Conservation (phyloP, 2,888 invertebrate species). For the Cataglyphis albicans region DNA sequence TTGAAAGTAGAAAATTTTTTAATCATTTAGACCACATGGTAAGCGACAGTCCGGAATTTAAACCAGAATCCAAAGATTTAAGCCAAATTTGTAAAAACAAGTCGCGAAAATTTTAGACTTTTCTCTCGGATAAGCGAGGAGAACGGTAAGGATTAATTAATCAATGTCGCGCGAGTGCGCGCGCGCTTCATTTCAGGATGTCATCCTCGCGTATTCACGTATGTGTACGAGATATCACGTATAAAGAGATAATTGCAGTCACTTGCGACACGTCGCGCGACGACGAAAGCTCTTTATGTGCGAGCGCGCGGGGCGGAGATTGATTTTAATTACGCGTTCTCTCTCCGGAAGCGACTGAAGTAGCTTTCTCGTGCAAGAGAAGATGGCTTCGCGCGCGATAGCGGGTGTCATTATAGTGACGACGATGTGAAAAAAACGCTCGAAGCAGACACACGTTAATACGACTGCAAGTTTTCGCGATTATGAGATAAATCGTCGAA, state of each 20-base stretch:
- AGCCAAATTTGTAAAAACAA: not conserved
- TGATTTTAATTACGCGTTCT: conserved; percentile 62
- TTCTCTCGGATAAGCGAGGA: not conserved
- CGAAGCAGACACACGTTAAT: conserved; percentile 24
- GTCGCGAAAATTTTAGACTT: not conserved
- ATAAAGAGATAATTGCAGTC: conserved; percentile 52
- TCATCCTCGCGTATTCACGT: conserved; percentile 20
- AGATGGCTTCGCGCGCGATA: conserved; percentile 31
- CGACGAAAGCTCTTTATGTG: conserved; percentile 37
- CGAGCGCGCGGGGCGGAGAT: conserved; percentile 46
- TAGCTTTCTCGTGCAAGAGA: conserved; percentile 20
- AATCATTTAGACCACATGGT: too few relatives aligned
- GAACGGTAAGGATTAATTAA: conserved; percentile 25
- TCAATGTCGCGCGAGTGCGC: conserved; percentile 34
- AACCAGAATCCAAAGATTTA: not conserved
- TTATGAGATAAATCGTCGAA: conserved; percentile 14
- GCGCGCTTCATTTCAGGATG: not conserved
- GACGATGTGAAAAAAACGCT: conserved; percentile 10
- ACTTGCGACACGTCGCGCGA: conserved; percentile 34
- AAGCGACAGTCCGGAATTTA: not conserved
- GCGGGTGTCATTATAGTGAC: conserved; percentile 19
- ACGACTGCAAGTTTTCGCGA: not conserved
- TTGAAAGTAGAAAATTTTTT: too few relatives aligned
- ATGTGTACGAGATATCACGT: conserved; percentile 18
- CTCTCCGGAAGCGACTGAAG: conserved; percentile 39